These are phyloP conservation scores for Zootoca vivipara DNA, from an alignment of 2,113 vertebrate species.

Conservation along the genomic window DNA sequence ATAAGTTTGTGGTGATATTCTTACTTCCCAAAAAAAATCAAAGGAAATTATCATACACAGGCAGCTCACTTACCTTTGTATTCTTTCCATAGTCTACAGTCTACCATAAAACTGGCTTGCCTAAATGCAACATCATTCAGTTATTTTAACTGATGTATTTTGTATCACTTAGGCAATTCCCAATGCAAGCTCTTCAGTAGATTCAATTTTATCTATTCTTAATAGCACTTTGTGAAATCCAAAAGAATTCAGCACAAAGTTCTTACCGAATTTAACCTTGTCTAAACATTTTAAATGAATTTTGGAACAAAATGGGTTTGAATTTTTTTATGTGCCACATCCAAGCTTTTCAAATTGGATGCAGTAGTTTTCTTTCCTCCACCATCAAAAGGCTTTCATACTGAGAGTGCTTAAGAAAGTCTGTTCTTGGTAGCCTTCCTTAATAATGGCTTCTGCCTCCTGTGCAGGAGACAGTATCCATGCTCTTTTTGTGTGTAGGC, in stretches of 20 bases:
- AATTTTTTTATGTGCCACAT: not conserved
- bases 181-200: not conserved
- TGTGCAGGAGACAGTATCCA: too few relatives aligned
- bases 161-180: not conserved
- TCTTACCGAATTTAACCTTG: not conserved
- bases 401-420: too few relatives aligned
- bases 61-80: slow-evolving; percentile 3
- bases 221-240: not conserved
- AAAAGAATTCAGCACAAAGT: not conserved
- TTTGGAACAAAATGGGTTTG: not conserved
- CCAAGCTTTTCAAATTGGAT: not conserved
- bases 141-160: not conserved
- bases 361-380: too few relatives aligned
- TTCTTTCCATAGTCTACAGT: not conserved
- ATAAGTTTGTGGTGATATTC: not conserved
- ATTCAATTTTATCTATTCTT: not conserved
- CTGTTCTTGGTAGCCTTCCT: too few relatives aligned
- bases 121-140: not conserved
- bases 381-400: too few relatives aligned
- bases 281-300: not conserved
- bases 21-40: slow-evolving; percentile 34
- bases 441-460: too few relatives aligned
- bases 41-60: slow-evolving; percentile 20
- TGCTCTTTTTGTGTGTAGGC: too few relatives aligned
- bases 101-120: not conserved